Base-by-base conservation (phyloP, 2,888 invertebrate species). In the Daptonema setosum region DNA sequence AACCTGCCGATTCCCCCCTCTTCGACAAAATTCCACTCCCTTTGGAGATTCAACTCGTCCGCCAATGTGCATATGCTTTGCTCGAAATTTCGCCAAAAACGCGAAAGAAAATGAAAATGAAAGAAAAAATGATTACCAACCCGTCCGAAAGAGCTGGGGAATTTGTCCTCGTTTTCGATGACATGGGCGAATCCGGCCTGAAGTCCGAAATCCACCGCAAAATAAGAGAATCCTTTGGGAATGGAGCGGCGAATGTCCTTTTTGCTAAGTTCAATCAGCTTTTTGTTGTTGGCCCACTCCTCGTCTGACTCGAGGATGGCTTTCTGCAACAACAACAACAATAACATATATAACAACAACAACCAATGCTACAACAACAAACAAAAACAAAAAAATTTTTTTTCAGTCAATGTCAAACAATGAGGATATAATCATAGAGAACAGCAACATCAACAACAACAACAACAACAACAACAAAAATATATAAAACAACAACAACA, bases 221-320 rank as follows among this genome's bases (percentile, higher is more conserved):
- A 90, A 71, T 95, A 97, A 0, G 93, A 85, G 61, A 97, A 78
- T 0, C 87, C 88, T 73, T 85, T 87, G 0, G 95, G 97, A 60
- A 97, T 67, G 70, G 83, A 80, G 67, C 79, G 79, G 48, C 87
- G 78, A 26, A 95, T 77, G 69, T 83, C 70, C 80, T 68, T 81
- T 83, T 60, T 70, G 71, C 11, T 75, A 75, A 87, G 72, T 54
- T 83, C 80, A 1, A 87, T 78, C 41, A 88, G 69, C 76, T 95
- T 93, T 70, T 87, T 90, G 70, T 97, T 97, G 67, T 83, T 81
- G 2, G 86, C 79, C 91, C 93, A 97, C 73, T 93, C 91, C 24
- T 80, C 79, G 73, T 91, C 95, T 61, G 86, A 87, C 71, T 97
- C 95, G 65, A 85, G 78, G 57, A 97, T 80, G 0, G 91, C 93